phyloP scores from a whole-genome alignment of 2,113 vertebrate species.

The Dermatemys mawii region DNA sequence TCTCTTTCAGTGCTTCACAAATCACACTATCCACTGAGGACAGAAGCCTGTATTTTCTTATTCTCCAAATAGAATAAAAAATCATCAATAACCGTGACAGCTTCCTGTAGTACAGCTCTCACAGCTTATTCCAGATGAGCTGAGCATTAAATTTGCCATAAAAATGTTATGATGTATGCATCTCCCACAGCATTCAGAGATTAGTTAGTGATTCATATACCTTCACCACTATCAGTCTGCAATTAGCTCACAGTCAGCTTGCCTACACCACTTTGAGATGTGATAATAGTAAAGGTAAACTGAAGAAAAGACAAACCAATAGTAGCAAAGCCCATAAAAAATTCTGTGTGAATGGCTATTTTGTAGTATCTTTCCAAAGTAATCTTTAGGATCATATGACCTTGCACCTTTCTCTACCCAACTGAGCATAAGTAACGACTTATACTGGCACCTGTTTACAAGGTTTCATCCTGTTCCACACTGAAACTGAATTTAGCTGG shows the following conservation, averaged over 20 bases:
- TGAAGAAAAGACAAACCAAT: not conserved
- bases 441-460: rapidly evolving
- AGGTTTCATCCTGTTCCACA: not conserved
- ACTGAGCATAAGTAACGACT: not conserved
- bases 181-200: constrained; percentile 56
- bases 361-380: not conserved
- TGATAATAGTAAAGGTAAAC: not conserved
- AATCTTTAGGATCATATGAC: not conserved
- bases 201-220: constrained; percentile 38
- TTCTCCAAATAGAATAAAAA: constrained; percentile 66
- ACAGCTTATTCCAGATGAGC: constrained; percentile 61
- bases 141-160: constrained; percentile 62
- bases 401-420: not conserved
- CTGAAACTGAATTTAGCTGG: not conserved
- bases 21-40: constrained; percentile 54
- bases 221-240: not conserved
- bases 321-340: not conserved
- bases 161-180: constrained; percentile 67
- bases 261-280: not conserved
- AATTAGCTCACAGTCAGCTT: constrained; percentile 14
- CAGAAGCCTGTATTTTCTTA: constrained; percentile 54
- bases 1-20: constrained; percentile 65
- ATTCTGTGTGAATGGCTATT: not conserved
- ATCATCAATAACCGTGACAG: constrained; percentile 64
- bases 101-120: constrained; percentile 41